Percentiles rank a stretch among this genome's conserved stretches.
These are phyloP conservation scores for Subanguina moxae DNA, from an alignment of 1,140 invertebrate genomes.

Conservation along the genomic window DNA sequence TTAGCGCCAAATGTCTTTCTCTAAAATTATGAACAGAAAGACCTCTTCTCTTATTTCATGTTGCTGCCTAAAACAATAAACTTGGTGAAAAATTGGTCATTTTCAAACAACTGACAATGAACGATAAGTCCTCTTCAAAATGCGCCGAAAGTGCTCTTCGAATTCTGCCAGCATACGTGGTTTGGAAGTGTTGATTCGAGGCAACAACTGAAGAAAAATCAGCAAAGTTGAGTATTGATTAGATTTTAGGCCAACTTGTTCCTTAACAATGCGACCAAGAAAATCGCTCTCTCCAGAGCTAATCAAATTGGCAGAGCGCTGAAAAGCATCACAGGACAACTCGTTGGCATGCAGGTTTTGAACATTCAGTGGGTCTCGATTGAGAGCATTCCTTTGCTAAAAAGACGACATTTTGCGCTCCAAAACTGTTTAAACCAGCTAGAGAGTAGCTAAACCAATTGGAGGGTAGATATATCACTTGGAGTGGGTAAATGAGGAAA, in stretches of 20 bases:
- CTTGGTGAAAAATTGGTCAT: neutral
- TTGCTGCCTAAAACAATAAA: constrained; percentile 33
- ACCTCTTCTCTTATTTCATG: constrained; percentile 66
- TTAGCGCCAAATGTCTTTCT: no score
- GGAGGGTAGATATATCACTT: no score
- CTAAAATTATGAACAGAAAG: no score
- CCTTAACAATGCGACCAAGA: constrained; percentile 33
- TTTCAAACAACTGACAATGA: neutral
- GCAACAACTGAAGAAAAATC: constrained; percentile 43
- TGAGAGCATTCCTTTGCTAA: neutral
- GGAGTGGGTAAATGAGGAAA: no score
- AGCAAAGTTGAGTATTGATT: neutral
- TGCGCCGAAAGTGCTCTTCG: constrained; percentile 50
- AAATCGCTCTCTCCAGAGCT: neutral
- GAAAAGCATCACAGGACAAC: no score
- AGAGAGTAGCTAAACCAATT: no score
- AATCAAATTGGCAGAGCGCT: neutral
- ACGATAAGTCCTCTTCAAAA: constrained; percentile 55
- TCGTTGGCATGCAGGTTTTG: neutral
- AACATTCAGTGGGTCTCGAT: neutral
- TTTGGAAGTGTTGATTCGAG: constrained; percentile 20
- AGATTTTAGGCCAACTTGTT: constrained; percentile 44
- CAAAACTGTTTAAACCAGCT: no score
- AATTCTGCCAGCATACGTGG: constrained; percentile 49
- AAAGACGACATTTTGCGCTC: no score